Conservation (phyloP, 2,888 invertebrate species). For the Cosmia pyralina region DNA sequence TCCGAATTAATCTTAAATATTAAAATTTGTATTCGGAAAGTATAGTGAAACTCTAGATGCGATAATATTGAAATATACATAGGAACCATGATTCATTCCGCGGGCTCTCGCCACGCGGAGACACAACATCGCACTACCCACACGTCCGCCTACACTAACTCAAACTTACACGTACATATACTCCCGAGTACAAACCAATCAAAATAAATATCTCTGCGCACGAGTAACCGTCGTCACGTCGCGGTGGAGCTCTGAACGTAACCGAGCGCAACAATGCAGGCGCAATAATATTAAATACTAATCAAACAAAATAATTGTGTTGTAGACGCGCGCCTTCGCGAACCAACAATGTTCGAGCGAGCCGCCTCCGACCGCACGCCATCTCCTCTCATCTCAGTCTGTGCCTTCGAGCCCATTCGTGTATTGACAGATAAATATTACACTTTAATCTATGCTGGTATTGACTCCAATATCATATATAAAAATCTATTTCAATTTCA, state of each 20-base stretch:
- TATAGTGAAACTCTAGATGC: constrained; percentile 90
- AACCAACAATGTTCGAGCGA: constrained; percentile 73
- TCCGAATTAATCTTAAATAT: constrained; percentile 90
- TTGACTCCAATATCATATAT: constrained; percentile 59
- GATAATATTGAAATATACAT: constrained; percentile 91
- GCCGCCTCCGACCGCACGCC: constrained; percentile 63
- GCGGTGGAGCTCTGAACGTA: constrained; percentile 77
- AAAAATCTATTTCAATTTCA: constrained; percentile 65
- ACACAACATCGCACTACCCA: constrained; percentile 88
- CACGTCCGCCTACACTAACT: constrained; percentile 85
- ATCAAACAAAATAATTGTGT: constrained; percentile 87
- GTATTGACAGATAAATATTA: constrained; percentile 50
- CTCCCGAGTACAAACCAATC: constrained; percentile 79
- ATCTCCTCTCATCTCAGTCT: constrained; percentile 20
- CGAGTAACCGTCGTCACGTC: constrained; percentile 67
- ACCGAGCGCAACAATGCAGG: constrained; percentile 78
- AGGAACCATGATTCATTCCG: constrained; percentile 91
- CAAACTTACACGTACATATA: constrained; percentile 80
- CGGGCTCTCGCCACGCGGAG: constrained; percentile 86
- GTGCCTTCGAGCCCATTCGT: constrained; percentile 24
- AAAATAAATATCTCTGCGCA: constrained; percentile 72
- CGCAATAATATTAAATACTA: constrained; percentile 81
- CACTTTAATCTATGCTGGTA: constrained; percentile 47
- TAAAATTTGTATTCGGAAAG: constrained; percentile 91
- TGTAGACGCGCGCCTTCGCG: constrained; percentile 89